These are phyloP conservation scores for Apodemia duryi DNA, from an alignment of 2,888 invertebrate genomes.

Conservation along the genomic window DNA sequence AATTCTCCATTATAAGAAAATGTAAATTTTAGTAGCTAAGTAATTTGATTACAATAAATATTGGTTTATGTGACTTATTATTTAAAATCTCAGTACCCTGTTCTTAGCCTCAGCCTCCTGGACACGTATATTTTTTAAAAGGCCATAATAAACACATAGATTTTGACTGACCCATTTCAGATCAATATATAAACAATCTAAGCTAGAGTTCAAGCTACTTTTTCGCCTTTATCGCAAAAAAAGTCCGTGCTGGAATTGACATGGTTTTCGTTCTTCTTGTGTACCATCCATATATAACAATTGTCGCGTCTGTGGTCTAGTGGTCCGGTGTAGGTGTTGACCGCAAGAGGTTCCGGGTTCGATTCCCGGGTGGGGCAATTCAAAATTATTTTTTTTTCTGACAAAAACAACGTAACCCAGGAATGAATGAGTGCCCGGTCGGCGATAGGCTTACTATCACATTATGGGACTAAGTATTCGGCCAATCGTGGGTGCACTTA, in stretches of 20 bases:
- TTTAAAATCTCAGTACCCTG: constrained; percentile 1
- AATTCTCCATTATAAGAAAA: neutral
- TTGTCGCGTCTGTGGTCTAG: too few relatives aligned
- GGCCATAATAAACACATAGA: neutral
- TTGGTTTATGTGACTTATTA: neutral
- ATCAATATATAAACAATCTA: neutral
- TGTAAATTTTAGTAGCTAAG: neutral
- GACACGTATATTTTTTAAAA: neutral
- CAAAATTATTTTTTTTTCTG: too few relatives aligned
- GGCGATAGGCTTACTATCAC: too few relatives aligned
- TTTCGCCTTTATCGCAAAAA: neutral
- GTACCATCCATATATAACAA: neutral
- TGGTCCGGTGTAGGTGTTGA: too few relatives aligned
- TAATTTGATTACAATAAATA: neutral
- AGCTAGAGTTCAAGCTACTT: neutral
- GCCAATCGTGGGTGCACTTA: too few relatives aligned
- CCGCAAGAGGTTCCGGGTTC: too few relatives aligned
- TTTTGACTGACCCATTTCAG: neutral
- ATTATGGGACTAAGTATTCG: too few relatives aligned
- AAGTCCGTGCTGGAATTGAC: neutral
- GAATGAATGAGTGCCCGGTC: too few relatives aligned
- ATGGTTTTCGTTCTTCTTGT: neutral
- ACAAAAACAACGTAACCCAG: too few relatives aligned
- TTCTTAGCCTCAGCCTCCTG: constrained; percentile 4
- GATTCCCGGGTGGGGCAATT: too few relatives aligned